These are phyloP conservation scores for Amazona guildingii DNA, from an alignment of 2,113 vertebrate genomes.

Conservation along the genomic window DNA sequence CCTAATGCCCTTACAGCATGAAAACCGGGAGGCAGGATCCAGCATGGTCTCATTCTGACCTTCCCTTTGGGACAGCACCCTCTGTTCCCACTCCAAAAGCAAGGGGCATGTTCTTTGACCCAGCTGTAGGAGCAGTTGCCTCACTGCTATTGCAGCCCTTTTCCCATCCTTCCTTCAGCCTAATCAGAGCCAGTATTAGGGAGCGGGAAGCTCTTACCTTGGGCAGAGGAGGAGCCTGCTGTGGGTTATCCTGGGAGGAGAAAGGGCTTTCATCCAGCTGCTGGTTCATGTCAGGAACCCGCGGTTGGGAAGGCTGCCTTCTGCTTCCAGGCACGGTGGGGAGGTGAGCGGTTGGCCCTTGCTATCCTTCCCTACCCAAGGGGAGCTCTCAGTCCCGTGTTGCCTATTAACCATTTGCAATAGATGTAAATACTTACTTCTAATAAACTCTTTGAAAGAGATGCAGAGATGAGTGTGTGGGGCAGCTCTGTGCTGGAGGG, in stretches of 20 bases:
- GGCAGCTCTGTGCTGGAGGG: neutral
- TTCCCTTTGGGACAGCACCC: neutral
- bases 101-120: neutral
- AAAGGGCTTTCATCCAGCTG: neutral
- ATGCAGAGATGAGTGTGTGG: neutral
- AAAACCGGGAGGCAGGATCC: neutral
- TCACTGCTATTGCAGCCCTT: neutral
- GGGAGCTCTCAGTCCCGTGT: conserved; percentile 8
- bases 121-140: neutral
- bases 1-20: neutral
- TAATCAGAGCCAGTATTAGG: neutral
- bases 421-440: conserved; percentile 73
- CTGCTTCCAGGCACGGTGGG: neutral
- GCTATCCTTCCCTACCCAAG: neutral
- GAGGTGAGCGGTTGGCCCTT: neutral
- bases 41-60: neutral
- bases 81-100: neutral
- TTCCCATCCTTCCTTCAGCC: conserved; percentile 33
- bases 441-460: conserved; percentile 75
- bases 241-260: neutral
- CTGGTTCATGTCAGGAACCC: neutral
- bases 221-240: conserved; percentile 10
- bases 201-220: neutral
- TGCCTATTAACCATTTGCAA: conserved; percentile 74
- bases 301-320: neutral